Evolutionary conservation across 2,113 vertebrate genomes (phyloP).

Genomic region (Theropithecus gelada): DNA sequence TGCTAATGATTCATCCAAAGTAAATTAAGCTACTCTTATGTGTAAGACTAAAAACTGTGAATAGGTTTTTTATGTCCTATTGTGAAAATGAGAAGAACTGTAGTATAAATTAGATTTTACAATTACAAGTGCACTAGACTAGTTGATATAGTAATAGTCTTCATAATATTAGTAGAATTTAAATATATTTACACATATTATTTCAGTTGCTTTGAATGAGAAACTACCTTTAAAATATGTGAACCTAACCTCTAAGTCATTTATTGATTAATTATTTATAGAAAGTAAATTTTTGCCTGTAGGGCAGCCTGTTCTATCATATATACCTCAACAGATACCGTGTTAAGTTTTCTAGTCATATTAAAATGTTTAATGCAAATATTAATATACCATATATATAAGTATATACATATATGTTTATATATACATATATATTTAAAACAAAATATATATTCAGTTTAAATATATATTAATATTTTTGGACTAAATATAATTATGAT

Average conservation of each 20-base stretch:
- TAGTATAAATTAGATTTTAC: constrained; percentile 27
- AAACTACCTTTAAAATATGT: constrained; percentile 84
- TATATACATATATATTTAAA: neutral
- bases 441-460: neutral
- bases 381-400: neutral
- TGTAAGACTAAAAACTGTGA: neutral
- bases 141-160: constrained; percentile 43
- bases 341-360: constrained; percentile 75
- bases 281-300: constrained; percentile 70
- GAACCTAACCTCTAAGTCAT: constrained; percentile 74
- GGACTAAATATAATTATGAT: constrained; percentile 75
- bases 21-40: neutral
- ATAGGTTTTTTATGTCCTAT: neutral
- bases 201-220: constrained; percentile 81
- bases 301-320: constrained; percentile 74
- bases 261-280: constrained; percentile 84
- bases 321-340: constrained; percentile 67
- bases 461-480: constrained; percentile 65
- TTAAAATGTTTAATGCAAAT: constrained; percentile 35
- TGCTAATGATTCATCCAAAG: neutral
- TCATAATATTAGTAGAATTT: constrained; percentile 65
- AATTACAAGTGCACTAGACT: constrained; percentile 13
- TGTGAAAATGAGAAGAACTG: neutral
- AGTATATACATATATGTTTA: neutral
- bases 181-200: constrained; percentile 81